phyloP scores from a whole-genome alignment of 2,113 vertebrate genomes.

The Hiodon alosoides region DNA sequence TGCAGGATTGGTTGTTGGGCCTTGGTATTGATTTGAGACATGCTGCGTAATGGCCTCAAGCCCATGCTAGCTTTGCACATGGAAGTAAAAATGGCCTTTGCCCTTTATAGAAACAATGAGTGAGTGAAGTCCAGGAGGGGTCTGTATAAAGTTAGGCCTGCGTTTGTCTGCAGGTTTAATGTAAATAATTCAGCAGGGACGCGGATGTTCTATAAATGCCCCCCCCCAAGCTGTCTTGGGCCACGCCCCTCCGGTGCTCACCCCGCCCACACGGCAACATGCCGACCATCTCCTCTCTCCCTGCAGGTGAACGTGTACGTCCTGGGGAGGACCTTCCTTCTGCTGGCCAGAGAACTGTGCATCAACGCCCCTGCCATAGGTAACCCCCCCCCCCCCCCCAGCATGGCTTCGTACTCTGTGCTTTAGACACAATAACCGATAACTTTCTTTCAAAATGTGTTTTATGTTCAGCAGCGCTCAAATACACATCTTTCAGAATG shows the following conservation, averaged over 20 bases:
- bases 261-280: no score
- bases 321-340: slow-evolving; percentile 87
- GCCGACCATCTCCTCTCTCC: slow-evolving; percentile 12
- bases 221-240: slow-evolving; percentile 61
- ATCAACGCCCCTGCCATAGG: slow-evolving; percentile 96
- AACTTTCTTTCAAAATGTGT: no score
- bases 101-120: neutral
- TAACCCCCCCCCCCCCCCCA: no score
- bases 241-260: slow-evolving; percentile 26
- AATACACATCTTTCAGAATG: neutral
- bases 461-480: no score
- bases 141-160: slow-evolving; percentile 28
- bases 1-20: no score
- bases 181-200: slow-evolving; percentile 23
- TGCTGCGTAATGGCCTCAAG: no score
- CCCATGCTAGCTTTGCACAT: no score
- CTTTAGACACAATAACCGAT: no score
- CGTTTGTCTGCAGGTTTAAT: slow-evolving; percentile 48
- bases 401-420: no score
- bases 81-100: neutral
- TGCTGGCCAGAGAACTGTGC: slow-evolving; percentile 88
- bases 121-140: neutral
- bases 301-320: slow-evolving; percentile 90
- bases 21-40: no score
- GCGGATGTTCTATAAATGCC: slow-evolving; percentile 46